Percentiles rank a stretch among this genome's conserved stretches.
phyloP scores from a whole-genome alignment of 2,797 vertebrate genomes.

The Acanthurus leucopareius region DNA sequence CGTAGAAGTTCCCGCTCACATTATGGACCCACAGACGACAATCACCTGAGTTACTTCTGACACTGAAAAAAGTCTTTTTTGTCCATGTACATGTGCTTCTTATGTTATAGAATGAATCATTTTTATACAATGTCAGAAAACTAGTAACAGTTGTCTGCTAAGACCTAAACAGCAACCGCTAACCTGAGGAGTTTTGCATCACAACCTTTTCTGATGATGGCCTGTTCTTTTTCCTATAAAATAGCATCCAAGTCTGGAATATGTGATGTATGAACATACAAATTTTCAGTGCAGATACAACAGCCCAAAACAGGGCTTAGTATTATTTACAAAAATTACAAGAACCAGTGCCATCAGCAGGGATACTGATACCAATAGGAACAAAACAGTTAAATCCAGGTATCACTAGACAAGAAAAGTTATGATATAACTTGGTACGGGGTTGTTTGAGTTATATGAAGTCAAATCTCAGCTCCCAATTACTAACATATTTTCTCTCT shows the following conservation, averaged over 20 bases:
- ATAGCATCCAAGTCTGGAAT: background rate
- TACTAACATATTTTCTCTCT: background rate
- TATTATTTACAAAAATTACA: too few relatives aligned
- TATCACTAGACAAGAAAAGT: too few relatives aligned
- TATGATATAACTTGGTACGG: too few relatives aligned
- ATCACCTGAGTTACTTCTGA: background rate
- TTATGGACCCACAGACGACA: background rate
- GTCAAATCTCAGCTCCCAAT: background rate
- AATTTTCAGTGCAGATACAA: background rate
- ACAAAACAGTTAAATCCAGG: too few relatives aligned
- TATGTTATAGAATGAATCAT: background rate
- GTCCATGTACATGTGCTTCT: too few relatives aligned
- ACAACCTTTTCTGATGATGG: background rate
- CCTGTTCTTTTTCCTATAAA: too few relatives aligned
- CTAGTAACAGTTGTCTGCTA: too few relatives aligned
- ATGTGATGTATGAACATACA: background rate
- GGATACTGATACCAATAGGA: too few relatives aligned
- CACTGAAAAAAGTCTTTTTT: background rate
- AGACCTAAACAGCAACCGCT: background rate
- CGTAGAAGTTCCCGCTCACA: background rate
- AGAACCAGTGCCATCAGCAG: too few relatives aligned
- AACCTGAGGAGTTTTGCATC: background rate
- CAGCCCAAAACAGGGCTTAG: too few relatives aligned
- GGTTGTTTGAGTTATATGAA: background rate
- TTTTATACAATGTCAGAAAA: background rate